Base-by-base conservation (phyloP, 1,140 invertebrate genomes). In the Charaxes varanes region DNA sequence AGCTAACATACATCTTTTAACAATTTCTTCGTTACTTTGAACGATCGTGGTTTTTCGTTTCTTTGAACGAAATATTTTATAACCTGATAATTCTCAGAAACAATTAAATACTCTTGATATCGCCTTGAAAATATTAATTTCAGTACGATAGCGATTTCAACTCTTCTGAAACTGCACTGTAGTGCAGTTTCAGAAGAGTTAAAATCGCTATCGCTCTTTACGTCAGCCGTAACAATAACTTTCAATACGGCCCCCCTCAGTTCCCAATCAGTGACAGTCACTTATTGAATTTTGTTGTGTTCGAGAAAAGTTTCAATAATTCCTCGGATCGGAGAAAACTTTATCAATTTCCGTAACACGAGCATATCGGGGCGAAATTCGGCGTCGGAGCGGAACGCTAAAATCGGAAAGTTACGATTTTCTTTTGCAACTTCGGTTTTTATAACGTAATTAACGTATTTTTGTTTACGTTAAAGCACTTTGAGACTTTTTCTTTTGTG, bases 241-340 rank as follows among this genome's bases (percentile, higher is more conserved):
- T 48, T 45, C 49, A 59, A 50, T 51, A 50, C 56, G 24, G 46
- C 53, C 55, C 51, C 50, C 50, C 60, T 42, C 49, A 42, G 47
- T 60, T 60, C 58, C 68, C 66, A 80, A 80, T 80, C 71, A 80
- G 65, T 65, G 68, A 69, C 68, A 68, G 71, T 76, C 69, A 80
- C 72, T 77, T 77, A 80, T 77, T 77, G 70, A 80, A 76, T 80
- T 73, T 76, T 76, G 76, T 77, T 77, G 72, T 80, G 69, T 60
- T 67, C 64, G 53, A 56, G 57, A 54, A 60, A 71, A 76, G 53
- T 72, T 80, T 66, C 69, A 73, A 80, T 80, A 80, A 80, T 78
- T 71, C 71, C 63, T 59, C 43, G 52, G 58, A 63, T 70, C 61
- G 58, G 60, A 40, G 54, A 57, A 65, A 80, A 80, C 64, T 80